A percentile compares a stretch with the other conserved stretches of the same genome.
These are phyloP conservation scores for Actinernus sp. DNA, from an alignment of 92 coral and sea anemone genomes.

Conservation along the genomic window DNA sequence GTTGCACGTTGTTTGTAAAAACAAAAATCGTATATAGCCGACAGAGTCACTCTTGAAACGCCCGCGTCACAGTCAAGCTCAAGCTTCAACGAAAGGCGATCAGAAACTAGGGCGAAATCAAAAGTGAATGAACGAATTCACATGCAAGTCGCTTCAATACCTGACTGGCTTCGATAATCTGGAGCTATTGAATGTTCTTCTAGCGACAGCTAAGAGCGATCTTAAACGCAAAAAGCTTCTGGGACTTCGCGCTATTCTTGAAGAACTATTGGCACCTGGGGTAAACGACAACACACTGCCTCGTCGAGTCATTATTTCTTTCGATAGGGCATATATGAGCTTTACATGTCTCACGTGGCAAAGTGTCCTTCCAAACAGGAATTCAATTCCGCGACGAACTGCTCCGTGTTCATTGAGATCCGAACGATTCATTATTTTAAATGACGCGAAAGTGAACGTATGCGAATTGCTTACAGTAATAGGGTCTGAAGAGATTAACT, in stretches of 20 bases:
- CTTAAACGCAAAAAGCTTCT: constrained; percentile 12
- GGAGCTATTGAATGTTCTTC: constrained; percentile 9
- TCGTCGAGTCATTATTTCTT: constrained; percentile 16
- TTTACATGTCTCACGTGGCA: no score
- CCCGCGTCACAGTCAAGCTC: no score
- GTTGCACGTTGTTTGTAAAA: no score
- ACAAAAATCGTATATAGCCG: no score
- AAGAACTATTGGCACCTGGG: constrained; percentile 23
- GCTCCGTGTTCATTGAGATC: no score
- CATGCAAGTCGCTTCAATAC: constrained; percentile 15
- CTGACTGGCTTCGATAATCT: constrained; percentile 17
- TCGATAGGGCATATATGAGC: constrained; percentile 25
- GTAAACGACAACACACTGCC: constrained; percentile 26
- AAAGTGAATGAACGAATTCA: no score
- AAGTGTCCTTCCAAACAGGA: no score
- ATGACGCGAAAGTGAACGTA: constrained; percentile 26
- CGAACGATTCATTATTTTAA: constrained; percentile 32
- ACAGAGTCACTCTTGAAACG: no score
- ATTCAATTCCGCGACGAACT: no score
- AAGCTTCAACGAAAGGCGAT: no score
- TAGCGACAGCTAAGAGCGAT: constrained; percentile 10
- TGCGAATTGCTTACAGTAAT: constrained; percentile 18
- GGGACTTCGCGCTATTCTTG: constrained; percentile 22
- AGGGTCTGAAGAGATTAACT: no score
- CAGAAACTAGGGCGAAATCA: no score